Conservation (phyloP, 2,888 invertebrate genomes). For the Aplocera efformata region DNA sequence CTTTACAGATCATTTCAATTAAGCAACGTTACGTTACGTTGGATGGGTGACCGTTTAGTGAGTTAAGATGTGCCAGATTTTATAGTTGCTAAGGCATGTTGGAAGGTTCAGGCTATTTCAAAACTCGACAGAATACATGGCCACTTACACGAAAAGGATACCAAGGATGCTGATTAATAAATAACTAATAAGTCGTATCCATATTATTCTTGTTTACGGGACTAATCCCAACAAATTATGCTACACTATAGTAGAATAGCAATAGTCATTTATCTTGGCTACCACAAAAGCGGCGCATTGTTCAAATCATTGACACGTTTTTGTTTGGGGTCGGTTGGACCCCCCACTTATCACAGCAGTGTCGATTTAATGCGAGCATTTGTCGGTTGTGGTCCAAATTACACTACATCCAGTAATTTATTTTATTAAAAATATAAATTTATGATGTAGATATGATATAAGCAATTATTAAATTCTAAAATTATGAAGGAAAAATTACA, state of each 20-base stretch:
- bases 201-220: constrained; percentile 33
- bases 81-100: too few species aligned
- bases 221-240: constrained; percentile 70
- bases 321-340: constrained; percentile 63
- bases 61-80: too few species aligned
- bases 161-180: too few species aligned
- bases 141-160: too few species aligned
- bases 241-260: constrained; percentile 56
- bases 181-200: constrained; percentile 35
- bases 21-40: too few species aligned
- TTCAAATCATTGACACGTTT: constrained; percentile 78
- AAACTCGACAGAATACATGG: too few species aligned
- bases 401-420: background rate
- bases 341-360: constrained; percentile 66
- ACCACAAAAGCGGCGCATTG: constrained; percentile 73
- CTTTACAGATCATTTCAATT: too few species aligned
- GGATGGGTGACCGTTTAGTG: too few species aligned
- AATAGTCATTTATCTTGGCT: constrained; percentile 70
- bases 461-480: background rate
- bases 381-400: constrained; percentile 22
- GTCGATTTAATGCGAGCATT: constrained; percentile 48
- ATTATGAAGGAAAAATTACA: too few species aligned
- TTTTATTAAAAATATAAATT: too few species aligned
- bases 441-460: background rate
- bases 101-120: too few species aligned